These are phyloP conservation scores for Mormyrus hasselquistii DNA, from an alignment of 2,797 vertebrate species.

Conservation along the genomic window DNA sequence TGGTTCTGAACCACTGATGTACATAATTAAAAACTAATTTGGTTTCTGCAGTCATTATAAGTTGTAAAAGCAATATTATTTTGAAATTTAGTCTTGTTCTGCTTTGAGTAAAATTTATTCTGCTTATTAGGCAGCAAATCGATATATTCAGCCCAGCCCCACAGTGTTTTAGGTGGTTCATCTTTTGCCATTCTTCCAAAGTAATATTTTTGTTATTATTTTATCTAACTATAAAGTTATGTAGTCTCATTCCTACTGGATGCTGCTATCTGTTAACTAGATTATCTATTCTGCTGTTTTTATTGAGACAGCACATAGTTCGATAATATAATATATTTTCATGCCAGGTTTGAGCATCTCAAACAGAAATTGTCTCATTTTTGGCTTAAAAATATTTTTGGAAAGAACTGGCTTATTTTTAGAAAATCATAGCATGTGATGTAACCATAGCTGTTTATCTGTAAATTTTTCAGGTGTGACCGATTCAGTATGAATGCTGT, in stretches of 20 bases:
- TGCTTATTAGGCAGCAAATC: neutral
- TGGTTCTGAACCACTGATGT: constrained; percentile 5
- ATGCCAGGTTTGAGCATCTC: neutral
- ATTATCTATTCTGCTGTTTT: neutral
- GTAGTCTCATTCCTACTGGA: neutral
- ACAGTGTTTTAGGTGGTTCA: neutral
- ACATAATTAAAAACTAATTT: constrained; percentile 10
- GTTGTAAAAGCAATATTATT: neutral
- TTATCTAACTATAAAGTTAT: neutral
- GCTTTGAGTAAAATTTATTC: neutral
- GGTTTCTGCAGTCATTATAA: neutral
- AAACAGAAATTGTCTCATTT: neutral
- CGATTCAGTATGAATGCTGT: neutral
- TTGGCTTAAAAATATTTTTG: neutral
- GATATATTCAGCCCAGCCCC: neutral
- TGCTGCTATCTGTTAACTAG: neutral
- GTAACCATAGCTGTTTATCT: neutral
- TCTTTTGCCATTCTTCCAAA: neutral
- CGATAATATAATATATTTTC: neutral
- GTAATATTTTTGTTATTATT: neutral
- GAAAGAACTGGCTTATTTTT: neutral
- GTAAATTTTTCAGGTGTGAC: neutral
- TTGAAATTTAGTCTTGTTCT: neutral
- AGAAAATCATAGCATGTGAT: constrained; percentile 2
- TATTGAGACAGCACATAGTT: neutral